A percentile compares a stretch with the other conserved stretches of the same genome.
These are phyloP conservation scores for Tortricodes alternella DNA, from an alignment of 2,888 invertebrate genomes.

Conservation along the genomic window DNA sequence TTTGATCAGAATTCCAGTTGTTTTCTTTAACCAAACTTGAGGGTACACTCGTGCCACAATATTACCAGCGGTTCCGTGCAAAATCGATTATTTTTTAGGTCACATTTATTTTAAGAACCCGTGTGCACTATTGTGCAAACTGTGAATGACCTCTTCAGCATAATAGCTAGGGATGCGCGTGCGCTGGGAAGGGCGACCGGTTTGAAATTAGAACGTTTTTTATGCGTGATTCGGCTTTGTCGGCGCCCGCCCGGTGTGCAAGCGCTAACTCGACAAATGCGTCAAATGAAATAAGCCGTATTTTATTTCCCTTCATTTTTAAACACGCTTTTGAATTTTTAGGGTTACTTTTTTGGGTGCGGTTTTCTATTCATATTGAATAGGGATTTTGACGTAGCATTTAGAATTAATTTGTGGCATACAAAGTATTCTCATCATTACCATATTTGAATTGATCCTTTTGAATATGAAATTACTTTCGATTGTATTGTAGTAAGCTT, in stretches of 20 bases:
- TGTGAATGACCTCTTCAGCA: conserved; percentile 82
- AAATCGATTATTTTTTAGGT: not conserved
- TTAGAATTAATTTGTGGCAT: conserved; percentile 28
- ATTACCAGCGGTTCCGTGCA: too few species aligned
- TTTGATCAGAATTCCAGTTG: too few species aligned
- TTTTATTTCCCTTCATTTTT: conserved; percentile 73
- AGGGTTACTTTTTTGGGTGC: conserved; percentile 42
- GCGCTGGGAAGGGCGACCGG: conserved; percentile 76
- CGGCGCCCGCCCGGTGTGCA: conserved; percentile 78
- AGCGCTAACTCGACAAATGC: conserved; percentile 82
- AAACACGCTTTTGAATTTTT: conserved; percentile 63
- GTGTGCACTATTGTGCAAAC: conserved; percentile 76
- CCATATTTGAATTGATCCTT: conserved; percentile 16
- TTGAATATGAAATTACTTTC: conserved; percentile 1
- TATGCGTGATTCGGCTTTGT: conserved; percentile 56
- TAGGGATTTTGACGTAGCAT: conserved; percentile 16
- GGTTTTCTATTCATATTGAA: conserved; percentile 47
- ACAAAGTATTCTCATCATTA: conserved; percentile 22
- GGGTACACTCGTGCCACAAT: too few species aligned
- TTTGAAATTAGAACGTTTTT: conserved; percentile 82
- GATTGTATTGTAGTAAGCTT: not conserved
- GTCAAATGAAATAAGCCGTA: conserved; percentile 79
- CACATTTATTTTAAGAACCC: conserved; percentile 23
- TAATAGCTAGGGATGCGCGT: conserved; percentile 81
- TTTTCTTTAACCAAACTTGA: too few species aligned